A percentile compares a stretch with the other conserved stretches of the same genome.
phyloP scores from a whole-genome alignment of 2,888 invertebrate species.

The Allolobophora icterica region DNA sequence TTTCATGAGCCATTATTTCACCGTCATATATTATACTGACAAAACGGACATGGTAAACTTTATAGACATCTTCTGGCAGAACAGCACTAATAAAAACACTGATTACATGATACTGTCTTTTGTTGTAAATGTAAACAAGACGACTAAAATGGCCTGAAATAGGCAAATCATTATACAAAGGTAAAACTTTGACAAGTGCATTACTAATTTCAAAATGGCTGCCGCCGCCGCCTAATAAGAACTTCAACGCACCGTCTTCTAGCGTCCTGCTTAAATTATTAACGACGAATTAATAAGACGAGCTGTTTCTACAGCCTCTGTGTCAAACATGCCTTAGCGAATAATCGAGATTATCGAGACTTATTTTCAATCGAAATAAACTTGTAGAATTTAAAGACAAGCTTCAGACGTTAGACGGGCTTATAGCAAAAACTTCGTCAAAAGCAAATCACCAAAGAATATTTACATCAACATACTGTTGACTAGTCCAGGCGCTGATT shows the following conservation, averaged over 20 bases:
- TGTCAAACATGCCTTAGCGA: neutral
- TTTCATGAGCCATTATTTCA: no score
- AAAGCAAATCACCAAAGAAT: no score
- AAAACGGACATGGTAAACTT: neutral
- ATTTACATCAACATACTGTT: neutral
- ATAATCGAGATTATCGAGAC: no score
- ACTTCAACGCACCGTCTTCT: slow-evolving; percentile 1
- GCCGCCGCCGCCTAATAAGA: neutral
- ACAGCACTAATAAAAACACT: neutral
- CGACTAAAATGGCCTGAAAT: neutral
- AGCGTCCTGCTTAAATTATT: neutral
- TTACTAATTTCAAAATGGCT: neutral
- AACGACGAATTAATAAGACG: neutral
- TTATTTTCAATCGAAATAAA: neutral
- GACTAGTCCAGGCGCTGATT: neutral
- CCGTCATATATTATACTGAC: no score
- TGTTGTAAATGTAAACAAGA: neutral
- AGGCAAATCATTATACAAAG: neutral
- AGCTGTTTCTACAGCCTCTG: neutral
- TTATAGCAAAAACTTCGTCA: no score
- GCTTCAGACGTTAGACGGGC: no score
- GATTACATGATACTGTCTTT: neutral
- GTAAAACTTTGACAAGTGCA: neutral
- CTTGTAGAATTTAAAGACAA: neutral
- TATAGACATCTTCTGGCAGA: neutral